Evolutionary conservation across 2,113 vertebrate genomes (phyloP).

Genomic region (Climacteris rufus): DNA sequence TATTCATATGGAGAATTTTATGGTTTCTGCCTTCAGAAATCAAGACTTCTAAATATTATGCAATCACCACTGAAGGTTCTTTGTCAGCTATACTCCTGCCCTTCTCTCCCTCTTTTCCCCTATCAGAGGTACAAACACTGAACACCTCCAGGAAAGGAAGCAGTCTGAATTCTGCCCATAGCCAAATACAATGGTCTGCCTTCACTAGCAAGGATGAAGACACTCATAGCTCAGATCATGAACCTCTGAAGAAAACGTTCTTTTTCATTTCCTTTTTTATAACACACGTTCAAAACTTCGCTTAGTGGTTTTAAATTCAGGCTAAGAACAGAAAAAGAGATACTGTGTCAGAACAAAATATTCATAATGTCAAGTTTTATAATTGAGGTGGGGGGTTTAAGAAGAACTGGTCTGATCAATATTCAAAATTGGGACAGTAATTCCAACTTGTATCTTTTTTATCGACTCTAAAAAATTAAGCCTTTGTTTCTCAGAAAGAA

Average conservation of each 20-base stretch:
- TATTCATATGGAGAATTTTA: not conserved
- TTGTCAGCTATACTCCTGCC: not conserved
- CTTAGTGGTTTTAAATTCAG: not conserved
- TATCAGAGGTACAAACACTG: not conserved
- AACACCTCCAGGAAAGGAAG: not conserved
- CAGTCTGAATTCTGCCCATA: not conserved
- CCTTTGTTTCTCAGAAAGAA: not conserved
- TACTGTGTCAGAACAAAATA: not conserved
- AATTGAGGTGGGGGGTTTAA: not conserved
- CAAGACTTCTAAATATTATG: not conserved
- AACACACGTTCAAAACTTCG: not conserved
- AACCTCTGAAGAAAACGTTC: not conserved
- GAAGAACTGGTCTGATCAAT: not conserved
- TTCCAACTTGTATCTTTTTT: not conserved
- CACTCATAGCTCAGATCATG: not conserved
- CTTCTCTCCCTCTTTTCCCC: not conserved
- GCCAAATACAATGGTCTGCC: not conserved
- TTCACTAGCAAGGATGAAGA: not conserved
- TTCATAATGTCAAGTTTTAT: not conserved
- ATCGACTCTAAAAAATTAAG: not conserved
- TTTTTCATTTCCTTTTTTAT: not conserved
- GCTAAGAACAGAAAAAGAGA: not conserved
- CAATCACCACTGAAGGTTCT: not conserved
- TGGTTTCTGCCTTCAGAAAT: not conserved
- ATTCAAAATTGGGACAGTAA: not conserved